Percentiles rank a stretch among this genome's conserved stretches.
Conservation (phyloP, 2,797 vertebrate species). For the Protonibea diacanthus region DNA sequence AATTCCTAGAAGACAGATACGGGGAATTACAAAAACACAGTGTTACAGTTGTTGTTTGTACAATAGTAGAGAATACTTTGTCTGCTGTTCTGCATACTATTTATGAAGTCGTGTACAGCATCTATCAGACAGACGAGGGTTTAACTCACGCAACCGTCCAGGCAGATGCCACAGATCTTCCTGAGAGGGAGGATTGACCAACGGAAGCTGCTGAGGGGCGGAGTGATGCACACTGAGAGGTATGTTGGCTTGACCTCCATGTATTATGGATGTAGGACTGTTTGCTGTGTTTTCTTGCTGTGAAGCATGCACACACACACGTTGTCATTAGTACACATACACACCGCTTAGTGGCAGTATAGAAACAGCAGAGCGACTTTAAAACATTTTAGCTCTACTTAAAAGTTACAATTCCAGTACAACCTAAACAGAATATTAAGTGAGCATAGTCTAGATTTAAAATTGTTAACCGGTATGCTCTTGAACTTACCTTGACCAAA, state of each 20-base stretch:
- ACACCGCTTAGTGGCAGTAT: background rate
- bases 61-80: background rate
- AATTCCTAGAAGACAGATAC: slow-evolving; percentile 84
- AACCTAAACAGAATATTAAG: background rate
- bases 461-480: background rate
- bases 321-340: background rate
- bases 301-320: slow-evolving; percentile 34
- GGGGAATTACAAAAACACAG: background rate
- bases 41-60: background rate
- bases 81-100: background rate
- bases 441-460: background rate
- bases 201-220: slow-evolving; percentile 33
- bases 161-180: slow-evolving; percentile 88
- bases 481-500: slow-evolving; percentile 80
- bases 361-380: background rate
- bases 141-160: slow-evolving; percentile 88
- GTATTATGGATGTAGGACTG: slow-evolving; percentile 24
- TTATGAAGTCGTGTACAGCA: background rate
- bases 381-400: background rate
- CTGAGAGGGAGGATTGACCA: slow-evolving; percentile 48
- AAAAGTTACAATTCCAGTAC: background rate
- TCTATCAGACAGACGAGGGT: background rate
- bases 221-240: slow-evolving; percentile 24
- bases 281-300: slow-evolving; percentile 59
- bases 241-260: slow-evolving; percentile 19